These are phyloP conservation scores for Pseudococcus jackbeardsleyi DNA, from an alignment of 2,888 invertebrate genomes.

Conservation along the genomic window DNA sequence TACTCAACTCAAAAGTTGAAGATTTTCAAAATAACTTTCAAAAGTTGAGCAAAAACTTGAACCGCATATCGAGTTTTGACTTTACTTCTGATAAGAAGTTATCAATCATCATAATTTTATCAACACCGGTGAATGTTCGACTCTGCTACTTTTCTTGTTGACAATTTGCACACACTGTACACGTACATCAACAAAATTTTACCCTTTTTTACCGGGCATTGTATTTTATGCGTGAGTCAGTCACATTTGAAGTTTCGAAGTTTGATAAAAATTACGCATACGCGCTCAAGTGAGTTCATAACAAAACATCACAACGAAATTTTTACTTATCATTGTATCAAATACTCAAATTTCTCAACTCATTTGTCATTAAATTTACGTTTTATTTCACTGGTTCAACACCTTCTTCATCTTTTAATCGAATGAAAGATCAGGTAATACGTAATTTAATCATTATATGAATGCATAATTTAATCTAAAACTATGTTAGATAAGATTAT, in stretches of 20 bases:
- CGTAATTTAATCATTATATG: background rate
- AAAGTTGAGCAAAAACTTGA: too few relatives aligned
- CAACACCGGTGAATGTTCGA: too few relatives aligned
- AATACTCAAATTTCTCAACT: background rate
- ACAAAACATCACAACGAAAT: background rate
- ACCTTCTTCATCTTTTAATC: background rate
- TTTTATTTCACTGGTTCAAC: background rate
- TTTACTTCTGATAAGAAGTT: too few relatives aligned
- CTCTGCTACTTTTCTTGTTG: too few relatives aligned
- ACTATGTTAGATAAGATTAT: background rate
- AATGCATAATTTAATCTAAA: background rate
- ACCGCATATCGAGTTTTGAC: too few relatives aligned
- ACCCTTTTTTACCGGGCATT: background rate
- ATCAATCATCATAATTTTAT: too few relatives aligned
- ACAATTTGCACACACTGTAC: too few relatives aligned
- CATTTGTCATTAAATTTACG: constrained; percentile 7
- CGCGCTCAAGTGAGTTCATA: background rate
- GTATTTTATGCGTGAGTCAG: background rate
- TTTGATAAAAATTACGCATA: background rate
- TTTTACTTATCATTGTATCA: background rate
- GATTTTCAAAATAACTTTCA: too few relatives aligned
- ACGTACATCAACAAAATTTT: background rate
- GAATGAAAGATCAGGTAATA: constrained; percentile 6
- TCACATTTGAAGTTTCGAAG: background rate
- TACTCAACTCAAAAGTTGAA: too few relatives aligned